A percentile compares a stretch with the other conserved stretches of the same genome.
phyloP scores from a whole-genome alignment of 2,888 invertebrate genomes.

The Volucella zonaria region DNA sequence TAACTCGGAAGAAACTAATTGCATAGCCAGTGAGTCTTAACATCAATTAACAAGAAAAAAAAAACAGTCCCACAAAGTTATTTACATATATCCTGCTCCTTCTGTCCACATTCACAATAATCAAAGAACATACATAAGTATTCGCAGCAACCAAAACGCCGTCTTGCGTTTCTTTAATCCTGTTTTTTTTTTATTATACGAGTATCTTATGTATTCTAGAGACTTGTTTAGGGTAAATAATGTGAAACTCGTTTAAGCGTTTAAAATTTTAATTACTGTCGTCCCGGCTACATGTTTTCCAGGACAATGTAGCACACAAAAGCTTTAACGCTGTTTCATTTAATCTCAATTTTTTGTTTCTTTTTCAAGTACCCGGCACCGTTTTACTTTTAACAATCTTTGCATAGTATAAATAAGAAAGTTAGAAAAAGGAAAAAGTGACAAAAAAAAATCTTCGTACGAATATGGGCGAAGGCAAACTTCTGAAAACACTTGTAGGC shows the following conservation, averaged over 20 bases:
- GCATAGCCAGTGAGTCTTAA: too few relatives aligned
- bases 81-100: not conserved
- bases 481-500: conserved; percentile 37
- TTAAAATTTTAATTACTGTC: conserved; percentile 54
- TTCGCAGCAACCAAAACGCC: not conserved
- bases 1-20: too few relatives aligned
- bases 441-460: conserved; percentile 8
- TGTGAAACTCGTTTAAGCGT: conserved; percentile 45
- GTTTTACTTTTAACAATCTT: conserved; percentile 20
- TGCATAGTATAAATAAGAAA: conserved; percentile 21
- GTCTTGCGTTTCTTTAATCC: not conserved
- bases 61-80: too few relatives aligned
- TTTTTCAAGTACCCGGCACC: not conserved
- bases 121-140: not conserved
- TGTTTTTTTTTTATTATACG: conserved; percentile 13
- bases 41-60: too few relatives aligned
- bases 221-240: conserved; percentile 43
- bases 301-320: not conserved
- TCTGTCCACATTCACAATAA: not conserved
- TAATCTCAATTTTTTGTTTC: conserved; percentile 9
- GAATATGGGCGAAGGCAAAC: conserved; percentile 30
- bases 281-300: conserved; percentile 11
- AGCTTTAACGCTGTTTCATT: conserved; percentile 37
- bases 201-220: conserved; percentile 17
- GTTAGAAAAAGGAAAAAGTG: conserved; percentile 33